Percentiles rank a stretch among this genome's conserved stretches.
phyloP scores from a whole-genome alignment of 2,113 vertebrate genomes.

The Scatophagus argus region DNA sequence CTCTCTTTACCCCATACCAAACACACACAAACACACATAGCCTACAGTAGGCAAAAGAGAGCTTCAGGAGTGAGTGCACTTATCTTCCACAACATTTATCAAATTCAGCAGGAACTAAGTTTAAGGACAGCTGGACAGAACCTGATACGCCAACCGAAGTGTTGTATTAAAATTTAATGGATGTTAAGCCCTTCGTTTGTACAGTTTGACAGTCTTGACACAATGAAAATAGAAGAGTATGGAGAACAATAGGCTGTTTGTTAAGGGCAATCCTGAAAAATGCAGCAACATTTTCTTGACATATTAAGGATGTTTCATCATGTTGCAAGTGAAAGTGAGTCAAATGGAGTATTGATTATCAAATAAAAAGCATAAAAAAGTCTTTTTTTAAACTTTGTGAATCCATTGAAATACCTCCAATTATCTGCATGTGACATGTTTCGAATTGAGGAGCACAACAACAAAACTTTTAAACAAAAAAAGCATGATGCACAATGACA shows the following conservation, averaged over 20 bases:
- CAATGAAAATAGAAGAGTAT: slow-evolving; percentile 11
- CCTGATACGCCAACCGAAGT: slow-evolving; percentile 19
- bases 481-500: slow-evolving; percentile 1
- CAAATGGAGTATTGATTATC: background rate
- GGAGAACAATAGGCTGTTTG: slow-evolving; percentile 28
- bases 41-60: background rate
- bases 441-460: background rate
- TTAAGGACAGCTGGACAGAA: slow-evolving; percentile 32
- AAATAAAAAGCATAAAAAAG: background rate
- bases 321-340: slow-evolving; percentile 7
- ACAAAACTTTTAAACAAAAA: slow-evolving; percentile 2
- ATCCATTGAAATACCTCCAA: background rate
- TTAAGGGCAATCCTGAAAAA: background rate
- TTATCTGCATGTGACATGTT: background rate
- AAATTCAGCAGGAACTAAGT: slow-evolving; percentile 33
- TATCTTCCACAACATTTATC: slow-evolving; percentile 20
- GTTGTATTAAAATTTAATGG: slow-evolving; percentile 25
- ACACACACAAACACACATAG: slow-evolving; percentile 40
- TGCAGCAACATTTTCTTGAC: background rate
- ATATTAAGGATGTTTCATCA: background rate
- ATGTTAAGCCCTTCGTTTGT: slow-evolving; percentile 29
- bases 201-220: background rate
- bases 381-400: too few species aligned
- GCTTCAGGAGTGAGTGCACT: slow-evolving; percentile 8
- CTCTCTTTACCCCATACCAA: slow-evolving; percentile 25